Percentiles rank a stretch among this genome's conserved stretches.
phyloP scores from a whole-genome alignment of 1,140 invertebrate genomes.

The Papilio glaucus region DNA sequence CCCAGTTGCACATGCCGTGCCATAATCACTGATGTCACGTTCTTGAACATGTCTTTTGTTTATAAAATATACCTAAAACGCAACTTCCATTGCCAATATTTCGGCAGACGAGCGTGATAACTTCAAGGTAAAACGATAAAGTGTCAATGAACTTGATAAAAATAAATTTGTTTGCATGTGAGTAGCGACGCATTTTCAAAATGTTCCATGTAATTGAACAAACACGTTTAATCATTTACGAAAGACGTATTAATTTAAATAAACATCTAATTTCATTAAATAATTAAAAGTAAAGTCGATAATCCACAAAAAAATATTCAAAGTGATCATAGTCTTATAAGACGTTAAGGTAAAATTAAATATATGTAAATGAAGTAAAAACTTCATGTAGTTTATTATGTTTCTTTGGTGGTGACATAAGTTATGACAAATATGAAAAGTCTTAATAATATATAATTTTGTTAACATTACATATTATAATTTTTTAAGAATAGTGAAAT shows the following conservation, averaged over 20 bases:
- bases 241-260: not conserved
- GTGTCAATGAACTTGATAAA: constrained; percentile 77
- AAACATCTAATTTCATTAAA: not conserved
- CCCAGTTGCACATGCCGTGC: constrained; percentile 7
- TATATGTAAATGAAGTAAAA: too few species aligned
- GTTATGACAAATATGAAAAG: too few species aligned
- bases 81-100: constrained; percentile 37
- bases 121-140: constrained; percentile 77
- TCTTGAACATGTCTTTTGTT: constrained; percentile 30
- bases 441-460: too few species aligned
- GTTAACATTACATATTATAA: too few species aligned
- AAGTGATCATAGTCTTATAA: too few species aligned
- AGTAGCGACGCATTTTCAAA: constrained; percentile 34
- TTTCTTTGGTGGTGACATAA: too few species aligned
- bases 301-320: too few species aligned
- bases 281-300: not conserved
- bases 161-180: constrained; percentile 56
- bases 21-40: constrained; percentile 23
- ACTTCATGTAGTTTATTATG: too few species aligned
- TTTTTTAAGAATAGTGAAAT: too few species aligned
- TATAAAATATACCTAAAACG: constrained; percentile 38
- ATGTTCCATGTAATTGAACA: constrained; percentile 39
- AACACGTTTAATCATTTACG: constrained; percentile 7
- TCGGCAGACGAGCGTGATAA: constrained; percentile 59
- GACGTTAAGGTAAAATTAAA: too few species aligned